phyloP scores from a whole-genome alignment of 1,140 invertebrate genomes.

The Andricus grossulariae region DNA sequence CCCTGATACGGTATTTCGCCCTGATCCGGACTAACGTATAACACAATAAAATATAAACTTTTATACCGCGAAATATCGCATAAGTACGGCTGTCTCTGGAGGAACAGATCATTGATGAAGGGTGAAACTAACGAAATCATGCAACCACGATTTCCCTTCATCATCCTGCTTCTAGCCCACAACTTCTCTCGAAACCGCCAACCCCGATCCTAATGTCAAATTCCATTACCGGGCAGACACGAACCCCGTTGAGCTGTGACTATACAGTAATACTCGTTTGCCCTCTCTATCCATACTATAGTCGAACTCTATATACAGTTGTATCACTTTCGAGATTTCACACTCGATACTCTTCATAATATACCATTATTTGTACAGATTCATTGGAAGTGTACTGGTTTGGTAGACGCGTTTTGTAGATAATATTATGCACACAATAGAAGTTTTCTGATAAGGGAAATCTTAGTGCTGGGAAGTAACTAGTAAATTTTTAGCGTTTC shows the following conservation, averaged over 20 bases:
- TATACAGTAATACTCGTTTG: not conserved
- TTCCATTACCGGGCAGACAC: slow-evolving; percentile 26
- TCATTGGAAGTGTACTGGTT: no score
- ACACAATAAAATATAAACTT: slow-evolving; percentile 7
- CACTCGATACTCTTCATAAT: no score
- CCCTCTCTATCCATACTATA: not conserved
- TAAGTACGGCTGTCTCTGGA: not conserved
- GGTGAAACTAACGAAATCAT: slow-evolving; percentile 28
- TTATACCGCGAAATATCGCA: slow-evolving; percentile 6
- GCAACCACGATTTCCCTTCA: slow-evolving; percentile 24
- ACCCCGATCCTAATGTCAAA: slow-evolving; percentile 27
- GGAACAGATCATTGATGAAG: slow-evolving; percentile 18
- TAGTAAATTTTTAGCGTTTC: no score
- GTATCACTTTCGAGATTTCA: no score
- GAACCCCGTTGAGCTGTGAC: not conserved
- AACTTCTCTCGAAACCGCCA: slow-evolving; percentile 25
- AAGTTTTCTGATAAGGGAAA: no score
- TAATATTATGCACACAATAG: no score
- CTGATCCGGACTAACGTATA: not conserved
- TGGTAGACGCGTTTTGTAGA: no score
- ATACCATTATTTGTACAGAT: no score
- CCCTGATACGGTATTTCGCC: not conserved
- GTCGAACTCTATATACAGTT: no score
- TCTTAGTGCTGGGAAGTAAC: no score
- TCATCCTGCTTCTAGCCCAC: not conserved